Conservation (phyloP, 92 coral and sea anemone species). For the Porites divaricata region DNA sequence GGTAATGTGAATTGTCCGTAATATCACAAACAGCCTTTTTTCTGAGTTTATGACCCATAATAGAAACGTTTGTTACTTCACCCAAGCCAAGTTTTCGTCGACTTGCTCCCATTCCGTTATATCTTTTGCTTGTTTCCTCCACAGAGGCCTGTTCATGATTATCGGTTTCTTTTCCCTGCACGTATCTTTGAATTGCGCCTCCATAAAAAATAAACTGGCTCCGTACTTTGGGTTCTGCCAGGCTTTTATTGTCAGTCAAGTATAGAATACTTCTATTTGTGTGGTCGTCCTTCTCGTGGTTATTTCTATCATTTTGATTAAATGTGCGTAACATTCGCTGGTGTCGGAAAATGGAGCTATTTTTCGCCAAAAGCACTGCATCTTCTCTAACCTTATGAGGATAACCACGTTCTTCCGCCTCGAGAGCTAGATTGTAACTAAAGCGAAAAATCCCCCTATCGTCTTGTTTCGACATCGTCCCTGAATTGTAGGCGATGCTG, state of each 20-base stretch:
- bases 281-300: too few species aligned
- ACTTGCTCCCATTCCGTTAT: not conserved
- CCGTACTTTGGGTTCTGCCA: not conserved
- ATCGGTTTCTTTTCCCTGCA: not conserved
- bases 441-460: slow-evolving; percentile 59
- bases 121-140: not conserved
- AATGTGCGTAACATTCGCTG: too few species aligned
- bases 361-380: too few species aligned
- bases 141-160: not conserved
- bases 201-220: not conserved
- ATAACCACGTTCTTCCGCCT: too few species aligned
- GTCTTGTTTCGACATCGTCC: slow-evolving; percentile 8
- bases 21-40: slow-evolving; percentile 81
- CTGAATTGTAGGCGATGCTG: slow-evolving; percentile 11
- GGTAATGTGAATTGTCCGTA: slow-evolving; percentile 81
- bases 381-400: too few species aligned
- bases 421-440: slow-evolving; percentile 68
- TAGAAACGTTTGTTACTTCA: slow-evolving; percentile 8
- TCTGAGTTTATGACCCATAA: slow-evolving; percentile 67
- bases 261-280: too few species aligned
- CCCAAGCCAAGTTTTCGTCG: slow-evolving; percentile 40
- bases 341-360: too few species aligned
- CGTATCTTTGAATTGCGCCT: not conserved
- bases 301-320: too few species aligned
- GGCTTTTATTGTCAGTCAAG: too few species aligned